Percentiles rank a stretch among this genome's conserved stretches.
These are phyloP conservation scores for Antheraea pernyi DNA, from an alignment of 1,140 invertebrate genomes.

Conservation along the genomic window DNA sequence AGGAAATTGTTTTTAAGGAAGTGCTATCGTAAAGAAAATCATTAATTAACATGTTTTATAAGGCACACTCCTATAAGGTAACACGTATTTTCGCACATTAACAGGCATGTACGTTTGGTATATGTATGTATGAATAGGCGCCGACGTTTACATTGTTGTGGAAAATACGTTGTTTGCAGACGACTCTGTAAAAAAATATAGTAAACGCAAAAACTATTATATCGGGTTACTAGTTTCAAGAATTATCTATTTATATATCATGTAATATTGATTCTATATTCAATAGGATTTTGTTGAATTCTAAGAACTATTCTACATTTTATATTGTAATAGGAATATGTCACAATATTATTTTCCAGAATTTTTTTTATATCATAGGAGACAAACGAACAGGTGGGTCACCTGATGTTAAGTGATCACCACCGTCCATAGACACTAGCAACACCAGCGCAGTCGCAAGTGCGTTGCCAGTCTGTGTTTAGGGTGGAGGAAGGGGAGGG, in stretches of 20 bases:
- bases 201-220: neutral
- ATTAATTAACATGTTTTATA: neutral
- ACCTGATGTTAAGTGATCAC: too few species aligned
- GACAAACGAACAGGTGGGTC: too few species aligned
- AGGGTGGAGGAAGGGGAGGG: too few species aligned
- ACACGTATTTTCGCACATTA: neutral
- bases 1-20: neutral
- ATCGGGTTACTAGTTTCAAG: neutral
- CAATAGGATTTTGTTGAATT: neutral
- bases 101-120: neutral
- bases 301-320: neutral
- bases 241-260: neutral
- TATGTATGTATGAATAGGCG: neutral
- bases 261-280: neutral
- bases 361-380: too few species aligned
- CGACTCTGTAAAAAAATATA: neutral
- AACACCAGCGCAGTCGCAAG: too few species aligned
- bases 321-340: too few species aligned
- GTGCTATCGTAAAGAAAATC: neutral
- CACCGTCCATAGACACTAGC: too few species aligned
- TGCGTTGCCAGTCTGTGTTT: too few species aligned
- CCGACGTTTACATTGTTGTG: neutral
- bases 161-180: conserved; percentile 3
- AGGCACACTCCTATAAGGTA: neutral
- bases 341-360: too few species aligned